phyloP scores from a whole-genome alignment of 2,113 vertebrate species.

The Xiphophorus couchianus region DNA sequence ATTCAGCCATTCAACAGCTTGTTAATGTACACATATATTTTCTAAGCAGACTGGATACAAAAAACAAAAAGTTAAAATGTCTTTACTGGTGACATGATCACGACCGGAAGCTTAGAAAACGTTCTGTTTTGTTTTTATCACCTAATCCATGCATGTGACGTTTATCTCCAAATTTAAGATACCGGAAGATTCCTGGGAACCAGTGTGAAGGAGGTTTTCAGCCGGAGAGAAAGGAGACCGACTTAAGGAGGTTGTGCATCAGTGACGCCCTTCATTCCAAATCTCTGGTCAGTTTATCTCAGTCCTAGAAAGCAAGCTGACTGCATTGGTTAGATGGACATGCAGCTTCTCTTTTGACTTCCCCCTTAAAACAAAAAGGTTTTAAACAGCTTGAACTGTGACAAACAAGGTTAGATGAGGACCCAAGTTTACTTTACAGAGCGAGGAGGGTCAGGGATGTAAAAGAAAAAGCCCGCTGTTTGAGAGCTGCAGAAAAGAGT shows the following conservation, averaged over 20 bases:
- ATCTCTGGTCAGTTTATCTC: constrained; percentile 68
- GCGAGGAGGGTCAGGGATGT: neutral
- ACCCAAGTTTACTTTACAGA: no score
- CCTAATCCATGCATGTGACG: neutral
- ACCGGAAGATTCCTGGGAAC: constrained; percentile 94
- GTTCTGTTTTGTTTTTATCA: neutral
- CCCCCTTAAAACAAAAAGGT: no score
- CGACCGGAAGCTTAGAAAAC: neutral
- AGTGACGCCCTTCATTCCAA: constrained; percentile 77
- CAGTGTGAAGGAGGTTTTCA: constrained; percentile 86
- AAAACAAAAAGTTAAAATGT: neutral
- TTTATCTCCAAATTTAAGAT: constrained; percentile 74
- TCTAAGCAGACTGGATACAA: neutral
- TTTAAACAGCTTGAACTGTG: no score
- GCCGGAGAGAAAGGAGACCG: constrained; percentile 82
- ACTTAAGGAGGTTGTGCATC: constrained; percentile 87
- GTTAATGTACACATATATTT: neutral
- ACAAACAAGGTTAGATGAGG: no score
- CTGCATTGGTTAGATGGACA: neutral
- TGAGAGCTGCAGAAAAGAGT: no score
- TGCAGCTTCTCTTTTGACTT: neutral
- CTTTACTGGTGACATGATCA: neutral
- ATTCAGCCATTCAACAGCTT: neutral
- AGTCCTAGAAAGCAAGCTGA: neutral
- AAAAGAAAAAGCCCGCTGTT: neutral